Base-by-base conservation (phyloP, 2,113 vertebrate species). In the Lonchura striata region DNA sequence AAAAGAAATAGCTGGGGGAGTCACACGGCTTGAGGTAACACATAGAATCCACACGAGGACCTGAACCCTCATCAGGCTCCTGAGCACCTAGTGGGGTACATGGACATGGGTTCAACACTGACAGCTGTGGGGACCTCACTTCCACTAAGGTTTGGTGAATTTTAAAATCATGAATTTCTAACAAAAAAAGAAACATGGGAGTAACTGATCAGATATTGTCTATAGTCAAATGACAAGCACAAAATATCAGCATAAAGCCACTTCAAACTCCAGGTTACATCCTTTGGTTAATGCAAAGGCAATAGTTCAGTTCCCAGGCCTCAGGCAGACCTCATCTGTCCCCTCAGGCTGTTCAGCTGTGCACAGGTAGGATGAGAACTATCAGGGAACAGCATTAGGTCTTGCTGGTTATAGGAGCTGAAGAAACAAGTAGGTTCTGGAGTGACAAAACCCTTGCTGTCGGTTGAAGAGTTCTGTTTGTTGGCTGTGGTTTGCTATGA, bases 61-160 rank as follows among this genome's bases (percentile, higher is more conserved):
- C 31, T 35, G 42, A 89, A 54, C 21, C 21, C 66, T 85, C 47
- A 33, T 39, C 27, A 75, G 61, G 69, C 24, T 64, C 10, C 69
- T 16, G 65, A 87, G 70, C 53, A 47, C 21, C 28, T 35, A 13
- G 11, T 12, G 54, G 71, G 53, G 7, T 60, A 8, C 27, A 28
- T 1, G 1, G 82, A 37, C 1, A 0, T 28, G 13, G 17, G 24
- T 31, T 66, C 42, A 49, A 23, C 35, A 14, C 64, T 11, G 41
- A 41, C 50, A 60, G 30, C 3, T 35, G 33, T 35, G 22, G 27
- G 33, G 33, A 41, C 57, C n/a, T 70, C 50, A 33, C 56, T 53
- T 83, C 41, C 52, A 54, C 59, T 41, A 31, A 39, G 22, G 17
- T 63, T 37, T 44, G 50, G 35, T 17, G 21, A 66, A 30, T 35